A percentile compares a stretch with the other conserved stretches of the same genome.
Conservation (phyloP, 2,797 vertebrate genomes). For the Arrhamphus sclerolepis region DNA sequence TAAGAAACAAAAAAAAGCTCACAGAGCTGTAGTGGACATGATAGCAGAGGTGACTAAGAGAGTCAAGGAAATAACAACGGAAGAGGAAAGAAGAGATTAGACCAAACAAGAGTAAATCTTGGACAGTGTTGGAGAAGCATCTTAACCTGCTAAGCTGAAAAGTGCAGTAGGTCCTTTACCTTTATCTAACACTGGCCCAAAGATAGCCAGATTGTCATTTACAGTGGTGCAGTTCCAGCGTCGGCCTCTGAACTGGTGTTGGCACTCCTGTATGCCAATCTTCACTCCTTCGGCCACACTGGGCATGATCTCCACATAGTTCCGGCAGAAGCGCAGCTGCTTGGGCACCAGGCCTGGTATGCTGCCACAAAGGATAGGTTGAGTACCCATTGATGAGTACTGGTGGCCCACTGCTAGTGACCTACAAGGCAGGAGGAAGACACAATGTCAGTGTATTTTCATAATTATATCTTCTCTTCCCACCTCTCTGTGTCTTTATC, state of each 20-base stretch:
- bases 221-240: constrained; percentile 98
- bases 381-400: constrained; percentile 90
- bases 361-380: constrained; percentile 93
- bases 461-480: constrained; percentile 24
- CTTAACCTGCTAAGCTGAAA: too few species aligned
- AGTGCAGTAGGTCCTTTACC: constrained; percentile 75
- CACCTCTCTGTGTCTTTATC: constrained; percentile 29
- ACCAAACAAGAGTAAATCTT: too few species aligned
- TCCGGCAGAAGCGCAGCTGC: constrained; percentile 97
- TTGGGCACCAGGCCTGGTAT: constrained; percentile 97
- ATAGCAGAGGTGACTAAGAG: too few species aligned
- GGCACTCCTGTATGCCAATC: constrained; percentile 96
- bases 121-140: too few species aligned
- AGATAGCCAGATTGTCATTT: constrained; percentile 94
- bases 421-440: constrained; percentile 75
- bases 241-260: constrained; percentile 95
- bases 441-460: constrained; percentile 36
- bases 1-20: too few species aligned
- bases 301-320: constrained; percentile 99
- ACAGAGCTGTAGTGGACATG: too few species aligned
- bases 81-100: too few species aligned
- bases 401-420: constrained; percentile 95
- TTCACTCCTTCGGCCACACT: constrained; percentile 96
- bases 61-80: too few species aligned
- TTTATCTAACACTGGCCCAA: constrained; percentile 96